A percentile compares a stretch with the other conserved stretches of the same genome.
These are phyloP conservation scores for Sus cebifrons DNA, from an alignment of 2,797 vertebrate species.

Conservation along the genomic window DNA sequence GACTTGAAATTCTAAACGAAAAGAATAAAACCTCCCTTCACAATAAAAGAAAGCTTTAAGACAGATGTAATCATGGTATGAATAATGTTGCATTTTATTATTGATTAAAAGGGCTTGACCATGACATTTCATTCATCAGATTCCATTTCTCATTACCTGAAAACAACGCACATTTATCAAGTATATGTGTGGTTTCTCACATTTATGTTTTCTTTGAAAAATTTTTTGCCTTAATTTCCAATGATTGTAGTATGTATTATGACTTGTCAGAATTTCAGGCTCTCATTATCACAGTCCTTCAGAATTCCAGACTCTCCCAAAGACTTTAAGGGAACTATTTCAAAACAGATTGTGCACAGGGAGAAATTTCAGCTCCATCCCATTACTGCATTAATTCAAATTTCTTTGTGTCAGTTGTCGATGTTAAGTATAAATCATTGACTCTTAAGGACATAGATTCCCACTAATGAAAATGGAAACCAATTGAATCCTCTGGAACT, in stretches of 20 bases:
- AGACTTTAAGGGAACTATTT: background rate
- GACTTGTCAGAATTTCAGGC: background rate
- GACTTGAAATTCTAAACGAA: background rate
- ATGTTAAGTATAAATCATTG: constrained; percentile 18
- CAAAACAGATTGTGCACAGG: background rate
- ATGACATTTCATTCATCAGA: constrained; percentile 87
- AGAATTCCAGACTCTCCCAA: background rate
- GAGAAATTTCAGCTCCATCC: background rate
- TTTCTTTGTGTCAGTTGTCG: constrained; percentile 19
- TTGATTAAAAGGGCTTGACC: constrained; percentile 87
- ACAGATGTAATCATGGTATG: constrained; percentile 66
- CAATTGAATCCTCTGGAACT: background rate
- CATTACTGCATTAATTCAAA: constrained; percentile 28
- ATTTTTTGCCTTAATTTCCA: background rate
- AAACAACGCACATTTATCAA: constrained; percentile 83
- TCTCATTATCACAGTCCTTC: background rate
- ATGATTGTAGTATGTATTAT: background rate
- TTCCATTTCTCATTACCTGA: constrained; percentile 84
- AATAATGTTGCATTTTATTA: constrained; percentile 86
- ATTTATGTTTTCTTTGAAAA: constrained; percentile 17
- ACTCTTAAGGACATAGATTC: background rate
- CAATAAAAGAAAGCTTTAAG: background rate
- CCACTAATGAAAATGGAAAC: constrained; percentile 60
- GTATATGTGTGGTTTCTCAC: constrained; percentile 79
- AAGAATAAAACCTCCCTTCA: constrained; percentile 34